Conservation (phyloP, 2,797 vertebrate species). For the Eospalax fontanierii region DNA sequence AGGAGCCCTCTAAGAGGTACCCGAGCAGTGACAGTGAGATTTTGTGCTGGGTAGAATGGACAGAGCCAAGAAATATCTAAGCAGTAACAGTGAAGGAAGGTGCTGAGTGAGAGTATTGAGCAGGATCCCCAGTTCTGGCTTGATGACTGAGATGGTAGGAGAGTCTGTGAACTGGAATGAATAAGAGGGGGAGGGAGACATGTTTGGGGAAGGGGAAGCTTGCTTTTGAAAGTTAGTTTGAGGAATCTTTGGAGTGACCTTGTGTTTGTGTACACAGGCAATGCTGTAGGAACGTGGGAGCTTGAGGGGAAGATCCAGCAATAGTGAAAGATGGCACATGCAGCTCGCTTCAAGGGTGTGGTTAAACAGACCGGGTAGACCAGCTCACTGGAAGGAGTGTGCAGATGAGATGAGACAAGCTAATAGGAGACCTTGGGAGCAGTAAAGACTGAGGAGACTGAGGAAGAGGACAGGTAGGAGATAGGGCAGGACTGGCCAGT, state of each 20-base stretch:
- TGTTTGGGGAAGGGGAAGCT: neutral
- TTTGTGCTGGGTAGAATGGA: neutral
- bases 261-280: neutral
- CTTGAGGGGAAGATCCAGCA: neutral
- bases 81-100: neutral
- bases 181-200: neutral
- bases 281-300: neutral
- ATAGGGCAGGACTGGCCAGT: neutral
- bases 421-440: neutral
- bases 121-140: neutral
- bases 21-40: neutral
- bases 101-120: neutral
- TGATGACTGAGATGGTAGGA: neutral
- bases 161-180: neutral
- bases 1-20: neutral
- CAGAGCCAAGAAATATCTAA: neutral
- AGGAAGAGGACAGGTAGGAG: neutral
- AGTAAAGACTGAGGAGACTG: neutral
- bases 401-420: neutral
- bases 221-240: neutral
- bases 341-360: neutral
- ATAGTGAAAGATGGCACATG: neutral
- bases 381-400: neutral
- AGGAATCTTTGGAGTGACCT: neutral
- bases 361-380: neutral